phyloP scores from a whole-genome alignment of 2,113 vertebrate genomes.

The Motacilla tschutschensis region DNA sequence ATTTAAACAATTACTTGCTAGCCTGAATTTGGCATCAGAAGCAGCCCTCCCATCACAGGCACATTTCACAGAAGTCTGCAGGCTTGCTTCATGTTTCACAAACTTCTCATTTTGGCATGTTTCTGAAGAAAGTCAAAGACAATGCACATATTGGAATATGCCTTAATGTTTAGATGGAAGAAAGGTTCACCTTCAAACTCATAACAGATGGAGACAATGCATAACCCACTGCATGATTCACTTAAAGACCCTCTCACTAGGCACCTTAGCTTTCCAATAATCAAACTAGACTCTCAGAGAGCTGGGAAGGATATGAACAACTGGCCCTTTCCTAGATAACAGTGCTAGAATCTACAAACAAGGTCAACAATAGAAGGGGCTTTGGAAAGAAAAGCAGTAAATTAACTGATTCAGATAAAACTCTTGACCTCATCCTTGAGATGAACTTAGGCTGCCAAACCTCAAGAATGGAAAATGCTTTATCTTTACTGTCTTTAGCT shows the following conservation, averaged over 20 bases:
- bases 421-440: background rate
- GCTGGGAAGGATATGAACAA: background rate
- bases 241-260: background rate
- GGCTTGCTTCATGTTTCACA: background rate
- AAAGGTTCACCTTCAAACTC: constrained; percentile 19
- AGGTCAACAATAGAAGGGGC: background rate
- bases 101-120: background rate
- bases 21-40: background rate
- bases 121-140: constrained; percentile 10
- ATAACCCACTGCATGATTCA: background rate
- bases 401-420: constrained; percentile 10
- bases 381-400: background rate
- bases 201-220: background rate
- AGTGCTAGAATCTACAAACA: background rate
- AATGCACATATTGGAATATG: background rate
- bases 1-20: background rate
- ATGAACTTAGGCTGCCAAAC: background rate
- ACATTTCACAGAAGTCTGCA: background rate
- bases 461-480: background rate
- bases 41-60: background rate
- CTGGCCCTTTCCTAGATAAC: background rate
- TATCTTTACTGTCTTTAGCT: background rate
- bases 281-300: background rate
- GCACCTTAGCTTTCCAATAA: background rate
- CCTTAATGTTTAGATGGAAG: background rate